Evolutionary conservation across 1,140 invertebrate genomes (phyloP).

Genomic region (Stenopsyche tienmushanensis): DNA sequence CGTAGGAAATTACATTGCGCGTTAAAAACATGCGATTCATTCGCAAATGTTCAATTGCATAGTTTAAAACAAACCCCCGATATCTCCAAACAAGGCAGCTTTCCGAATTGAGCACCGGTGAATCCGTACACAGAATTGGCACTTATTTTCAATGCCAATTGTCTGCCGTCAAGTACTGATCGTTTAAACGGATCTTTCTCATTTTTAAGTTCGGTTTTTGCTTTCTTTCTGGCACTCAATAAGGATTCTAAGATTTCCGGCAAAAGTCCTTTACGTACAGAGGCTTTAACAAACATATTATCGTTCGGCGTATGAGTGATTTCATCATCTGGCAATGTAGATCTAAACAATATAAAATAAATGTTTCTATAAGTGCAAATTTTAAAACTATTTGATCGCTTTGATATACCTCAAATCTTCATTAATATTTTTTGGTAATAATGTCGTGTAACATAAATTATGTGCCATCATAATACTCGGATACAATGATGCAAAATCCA

Average conservation of each 20-base stretch:
- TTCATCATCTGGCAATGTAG: conserved; percentile 64
- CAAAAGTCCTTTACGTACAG: conserved; percentile 83
- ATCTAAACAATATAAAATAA: neutral
- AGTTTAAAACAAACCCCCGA: no score
- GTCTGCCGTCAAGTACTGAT: conserved; percentile 93
- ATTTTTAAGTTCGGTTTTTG: conserved; percentile 85
- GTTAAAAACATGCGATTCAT: no score
- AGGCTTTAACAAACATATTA: conserved; percentile 87
- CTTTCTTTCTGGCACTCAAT: conserved; percentile 87
- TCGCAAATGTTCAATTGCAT: no score
- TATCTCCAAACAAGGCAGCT: conserved; percentile 97
- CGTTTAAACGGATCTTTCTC: conserved; percentile 93
- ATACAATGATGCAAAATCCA: conserved; percentile 99
- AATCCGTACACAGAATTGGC: conserved; percentile 99
- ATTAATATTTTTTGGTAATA: conserved; percentile 65
- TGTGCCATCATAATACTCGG: conserved; percentile 99
- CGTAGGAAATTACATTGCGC: no score
- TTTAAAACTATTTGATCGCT: neutral
- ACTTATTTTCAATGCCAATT: conserved; percentile 96
- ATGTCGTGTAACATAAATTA: conserved; percentile 97
- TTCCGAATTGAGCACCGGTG: conserved; percentile 99
- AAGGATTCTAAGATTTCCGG: conserved; percentile 96
- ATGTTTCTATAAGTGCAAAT: neutral
- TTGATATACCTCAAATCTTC: conserved; percentile 58
- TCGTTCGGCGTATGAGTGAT: conserved; percentile 89